phyloP scores from a whole-genome alignment of 2,113 vertebrate genomes.

The Oryctolagus cuniculus region DNA sequence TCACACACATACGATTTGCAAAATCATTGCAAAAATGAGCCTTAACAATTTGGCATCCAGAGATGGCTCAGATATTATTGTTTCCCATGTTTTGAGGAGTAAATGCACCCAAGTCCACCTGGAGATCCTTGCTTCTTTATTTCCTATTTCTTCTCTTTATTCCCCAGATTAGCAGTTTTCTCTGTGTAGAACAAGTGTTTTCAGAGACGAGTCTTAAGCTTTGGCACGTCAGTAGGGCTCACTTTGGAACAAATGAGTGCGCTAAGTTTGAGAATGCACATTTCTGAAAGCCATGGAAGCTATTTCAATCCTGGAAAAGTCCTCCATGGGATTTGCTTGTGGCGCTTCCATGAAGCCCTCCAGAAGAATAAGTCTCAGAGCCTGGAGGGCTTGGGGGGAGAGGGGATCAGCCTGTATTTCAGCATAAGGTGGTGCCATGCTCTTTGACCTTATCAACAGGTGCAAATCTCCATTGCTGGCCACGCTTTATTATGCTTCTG shows the following conservation, averaged over 20 bases:
- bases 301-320: not conserved
- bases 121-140: not conserved
- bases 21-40: not conserved
- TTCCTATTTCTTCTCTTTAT: not conserved
- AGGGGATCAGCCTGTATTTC: not conserved
- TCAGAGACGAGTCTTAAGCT: not conserved
- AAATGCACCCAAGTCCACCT: not conserved
- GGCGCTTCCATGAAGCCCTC: not conserved
- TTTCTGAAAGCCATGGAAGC: not conserved
- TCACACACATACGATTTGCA: not conserved
- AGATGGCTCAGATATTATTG: not conserved
- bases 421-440: not conserved
- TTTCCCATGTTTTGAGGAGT: not conserved
- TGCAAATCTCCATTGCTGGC: not conserved
- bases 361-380: not conserved
- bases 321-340: not conserved
- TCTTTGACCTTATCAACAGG: not conserved
- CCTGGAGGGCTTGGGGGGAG: fast-evolving
- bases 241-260: not conserved
- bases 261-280: not conserved
- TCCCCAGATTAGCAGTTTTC: not conserved
- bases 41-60: not conserved
- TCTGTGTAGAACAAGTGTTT: not conserved
- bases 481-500: not conserved
- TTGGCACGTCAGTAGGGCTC: not conserved